A percentile compares a stretch with the other conserved stretches of the same genome.
phyloP scores from a whole-genome alignment of 2,113 vertebrate species.

The Pholis gunnellus region DNA sequence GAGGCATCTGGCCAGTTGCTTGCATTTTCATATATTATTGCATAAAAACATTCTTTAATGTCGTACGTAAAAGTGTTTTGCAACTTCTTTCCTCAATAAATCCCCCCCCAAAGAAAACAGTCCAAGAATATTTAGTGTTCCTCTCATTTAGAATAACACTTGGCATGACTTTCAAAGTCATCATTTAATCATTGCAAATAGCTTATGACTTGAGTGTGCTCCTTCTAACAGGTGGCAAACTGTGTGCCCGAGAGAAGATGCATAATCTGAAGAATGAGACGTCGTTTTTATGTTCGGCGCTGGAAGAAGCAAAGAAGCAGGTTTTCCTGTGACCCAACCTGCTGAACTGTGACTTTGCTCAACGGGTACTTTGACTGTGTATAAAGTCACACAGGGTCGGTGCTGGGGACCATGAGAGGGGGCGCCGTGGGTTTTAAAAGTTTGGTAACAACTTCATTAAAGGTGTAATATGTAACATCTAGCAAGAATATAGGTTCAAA shows the following conservation, averaged over 20 bases:
- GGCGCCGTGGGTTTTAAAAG: too few relatives aligned
- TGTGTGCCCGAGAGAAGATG: background rate
- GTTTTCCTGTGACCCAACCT: background rate
- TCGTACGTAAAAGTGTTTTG: background rate
- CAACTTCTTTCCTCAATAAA: background rate
- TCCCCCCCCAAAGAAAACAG: too few relatives aligned
- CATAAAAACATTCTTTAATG: background rate
- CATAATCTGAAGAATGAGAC: background rate
- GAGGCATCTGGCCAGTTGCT: background rate
- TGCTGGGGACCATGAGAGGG: background rate
- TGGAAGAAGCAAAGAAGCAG: background rate
- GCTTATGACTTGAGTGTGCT: background rate
- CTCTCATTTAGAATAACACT: background rate
- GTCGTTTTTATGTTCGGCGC: background rate
- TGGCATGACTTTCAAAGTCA: background rate
- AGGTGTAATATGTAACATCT: background rate
- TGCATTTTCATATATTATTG: background rate
- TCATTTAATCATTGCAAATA: background rate
- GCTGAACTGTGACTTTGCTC: background rate
- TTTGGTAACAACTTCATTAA: background rate
- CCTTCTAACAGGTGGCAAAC: background rate
- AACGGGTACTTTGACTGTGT: background rate
- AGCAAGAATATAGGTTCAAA: background rate
- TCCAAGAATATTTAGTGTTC: background rate
- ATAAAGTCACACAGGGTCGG: background rate